Conservation (phyloP, 2,888 invertebrate genomes). For the Erannis defoliaria region DNA sequence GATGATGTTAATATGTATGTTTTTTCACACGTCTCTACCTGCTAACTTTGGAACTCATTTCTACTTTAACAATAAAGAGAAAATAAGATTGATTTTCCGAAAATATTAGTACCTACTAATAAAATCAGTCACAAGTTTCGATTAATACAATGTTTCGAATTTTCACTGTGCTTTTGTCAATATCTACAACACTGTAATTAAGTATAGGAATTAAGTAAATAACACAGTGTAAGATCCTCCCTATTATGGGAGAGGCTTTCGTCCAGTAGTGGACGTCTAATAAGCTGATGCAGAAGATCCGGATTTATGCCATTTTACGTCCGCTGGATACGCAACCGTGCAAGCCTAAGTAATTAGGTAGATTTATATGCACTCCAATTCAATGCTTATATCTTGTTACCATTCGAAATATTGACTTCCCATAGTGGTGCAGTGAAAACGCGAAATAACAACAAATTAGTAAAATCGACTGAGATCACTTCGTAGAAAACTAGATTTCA, state of each 20-base stretch:
- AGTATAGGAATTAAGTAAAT: no score
- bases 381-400: background rate
- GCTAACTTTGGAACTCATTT: no score
- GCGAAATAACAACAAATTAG: constrained; percentile 48
- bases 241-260: no score
- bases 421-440: constrained; percentile 42
- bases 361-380: background rate
- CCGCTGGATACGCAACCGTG: background rate
- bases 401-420: background rate
- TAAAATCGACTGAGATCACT: constrained; percentile 66
- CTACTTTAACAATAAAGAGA: background rate
- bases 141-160: constrained; percentile 15
- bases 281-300: no score
- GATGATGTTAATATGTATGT: no score
- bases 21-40: no score
- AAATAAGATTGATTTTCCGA: background rate
- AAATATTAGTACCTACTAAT: constrained; percentile 23
- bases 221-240: no score
- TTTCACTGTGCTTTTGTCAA: constrained; percentile 26
- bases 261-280: no score
- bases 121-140: constrained; percentile 43
- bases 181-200: no score
- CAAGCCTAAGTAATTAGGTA: background rate
- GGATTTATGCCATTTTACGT: no score
- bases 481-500: constrained; percentile 48